These are phyloP conservation scores for Etheostoma spectabile DNA, from an alignment of 2,113 vertebrate species.

Conservation along the genomic window DNA sequence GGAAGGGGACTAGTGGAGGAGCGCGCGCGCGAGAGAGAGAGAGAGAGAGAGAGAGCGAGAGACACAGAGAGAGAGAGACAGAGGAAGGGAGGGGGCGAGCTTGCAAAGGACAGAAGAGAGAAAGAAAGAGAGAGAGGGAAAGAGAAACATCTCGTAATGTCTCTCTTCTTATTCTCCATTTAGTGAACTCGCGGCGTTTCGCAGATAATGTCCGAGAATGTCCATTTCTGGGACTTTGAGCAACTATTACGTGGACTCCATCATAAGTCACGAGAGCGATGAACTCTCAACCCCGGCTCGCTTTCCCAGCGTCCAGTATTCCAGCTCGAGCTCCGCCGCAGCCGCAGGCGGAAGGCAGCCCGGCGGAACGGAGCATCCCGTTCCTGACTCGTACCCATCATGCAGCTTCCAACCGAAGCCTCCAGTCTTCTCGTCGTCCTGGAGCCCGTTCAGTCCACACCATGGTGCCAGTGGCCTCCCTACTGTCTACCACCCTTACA, in stretches of 20 bases:
- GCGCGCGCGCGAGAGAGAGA: constrained; percentile 17
- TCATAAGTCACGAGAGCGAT: constrained; percentile 98
- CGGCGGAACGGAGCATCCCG: constrained; percentile 86
- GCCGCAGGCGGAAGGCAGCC: constrained; percentile 63
- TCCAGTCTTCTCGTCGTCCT: constrained; percentile 94
- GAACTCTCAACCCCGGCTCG: constrained; percentile 89
- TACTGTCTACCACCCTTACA: constrained; percentile 93
- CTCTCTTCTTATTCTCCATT: constrained; percentile 85
- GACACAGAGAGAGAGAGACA: constrained; percentile 19
- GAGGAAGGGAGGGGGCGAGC: constrained; percentile 51
- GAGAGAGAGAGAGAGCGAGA: constrained; percentile 36
- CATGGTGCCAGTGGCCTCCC: constrained; percentile 89
- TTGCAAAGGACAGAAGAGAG: constrained; percentile 61
- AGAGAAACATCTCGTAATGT: constrained; percentile 84
- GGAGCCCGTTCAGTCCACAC: constrained; percentile 92
- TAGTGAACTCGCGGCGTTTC: constrained; percentile 85
- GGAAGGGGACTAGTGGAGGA: constrained; percentile 74
- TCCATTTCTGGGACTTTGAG: constrained; percentile 99
- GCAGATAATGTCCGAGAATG: constrained; percentile 98
- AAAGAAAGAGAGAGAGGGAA: constrained; percentile 48
- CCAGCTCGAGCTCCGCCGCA: constrained; percentile 82
- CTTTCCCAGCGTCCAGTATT: constrained; percentile 91
- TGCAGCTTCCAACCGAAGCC: constrained; percentile 98
- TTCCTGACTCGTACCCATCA: constrained; percentile 89
- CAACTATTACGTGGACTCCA: constrained; percentile 99